phyloP scores from a whole-genome alignment of 2,888 invertebrate species.

The Ellobium chinense region DNA sequence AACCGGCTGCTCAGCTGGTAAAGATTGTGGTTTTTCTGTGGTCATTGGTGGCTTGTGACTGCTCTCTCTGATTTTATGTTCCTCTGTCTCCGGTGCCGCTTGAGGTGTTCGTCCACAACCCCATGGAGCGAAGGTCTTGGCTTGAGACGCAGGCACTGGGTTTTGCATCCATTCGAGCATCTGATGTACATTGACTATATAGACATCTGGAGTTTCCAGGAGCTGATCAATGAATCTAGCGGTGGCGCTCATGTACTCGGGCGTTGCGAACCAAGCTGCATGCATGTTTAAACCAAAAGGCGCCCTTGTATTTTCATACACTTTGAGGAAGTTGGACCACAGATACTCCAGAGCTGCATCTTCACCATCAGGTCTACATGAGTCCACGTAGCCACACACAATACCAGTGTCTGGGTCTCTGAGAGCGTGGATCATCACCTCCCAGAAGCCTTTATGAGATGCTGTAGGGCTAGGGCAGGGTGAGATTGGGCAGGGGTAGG shows the following conservation, averaged over 20 bases:
- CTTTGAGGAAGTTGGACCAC: slow-evolving; percentile 84
- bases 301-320: slow-evolving; percentile 81
- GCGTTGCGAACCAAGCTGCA: slow-evolving; percentile 82
- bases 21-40: no score
- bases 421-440: slow-evolving; percentile 82
- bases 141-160: slow-evolving; percentile 9
- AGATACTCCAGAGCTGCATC: slow-evolving; percentile 80
- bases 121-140: slow-evolving; percentile 5
- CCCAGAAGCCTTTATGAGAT: slow-evolving; percentile 83
- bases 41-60: no score
- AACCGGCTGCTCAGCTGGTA: not conserved
- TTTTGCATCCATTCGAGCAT: slow-evolving; percentile 68
- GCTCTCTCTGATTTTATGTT: not conserved
- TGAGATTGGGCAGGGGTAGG: slow-evolving; percentile 65
- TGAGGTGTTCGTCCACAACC: not conserved
- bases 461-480: slow-evolving; percentile 59
- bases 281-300: slow-evolving; percentile 91
- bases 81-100: not conserved
- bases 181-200: slow-evolving; percentile 63
- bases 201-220: slow-evolving; percentile 66
- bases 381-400: slow-evolving; percentile 70
- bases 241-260: slow-evolving; percentile 65
- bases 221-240: slow-evolving; percentile 65
- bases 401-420: slow-evolving; percentile 58
- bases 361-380: slow-evolving; percentile 64